phyloP scores from a whole-genome alignment of 2,888 invertebrate genomes.

The Erebia ligea region DNA sequence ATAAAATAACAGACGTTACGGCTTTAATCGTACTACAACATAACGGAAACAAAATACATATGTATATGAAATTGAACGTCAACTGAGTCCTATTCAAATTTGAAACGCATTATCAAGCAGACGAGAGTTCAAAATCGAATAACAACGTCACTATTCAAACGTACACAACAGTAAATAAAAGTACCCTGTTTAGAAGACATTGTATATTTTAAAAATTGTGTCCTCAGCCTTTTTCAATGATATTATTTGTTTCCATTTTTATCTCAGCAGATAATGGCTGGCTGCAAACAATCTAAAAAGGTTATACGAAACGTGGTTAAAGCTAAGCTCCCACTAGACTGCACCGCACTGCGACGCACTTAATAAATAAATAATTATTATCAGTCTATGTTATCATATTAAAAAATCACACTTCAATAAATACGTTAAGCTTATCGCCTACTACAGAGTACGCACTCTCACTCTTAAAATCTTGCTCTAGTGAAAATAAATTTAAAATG shows the following conservation, averaged over 20 bases:
- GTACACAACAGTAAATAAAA: conserved; percentile 78
- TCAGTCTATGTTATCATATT: neutral
- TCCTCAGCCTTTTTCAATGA: conserved; percentile 82
- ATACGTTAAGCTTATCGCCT: neutral
- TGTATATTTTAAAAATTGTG: conserved; percentile 81
- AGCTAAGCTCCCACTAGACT: neutral
- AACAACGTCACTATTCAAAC: conserved; percentile 70
- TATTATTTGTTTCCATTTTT: conserved; percentile 68
- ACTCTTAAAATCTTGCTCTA: neutral
- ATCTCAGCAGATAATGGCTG: conserved; percentile 58
- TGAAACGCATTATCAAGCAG: conserved; percentile 18
- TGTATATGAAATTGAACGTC: neutral
- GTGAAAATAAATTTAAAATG: neutral
- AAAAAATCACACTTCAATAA: neutral
- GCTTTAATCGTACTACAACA: too few species aligned
- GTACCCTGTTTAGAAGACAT: conserved; percentile 82
- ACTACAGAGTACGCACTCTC: neutral
- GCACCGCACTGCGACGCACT: too few species aligned
- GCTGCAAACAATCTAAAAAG: conserved; percentile 14
- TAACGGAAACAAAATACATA: neutral
- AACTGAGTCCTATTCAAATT: conserved; percentile 7
- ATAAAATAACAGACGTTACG: neutral
- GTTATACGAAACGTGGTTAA: conserved; percentile 7
- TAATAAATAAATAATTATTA: neutral
- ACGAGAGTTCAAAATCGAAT: conserved; percentile 60